Evolutionary conservation across 1,140 invertebrate species (phyloP), one percentile per base, ranked within the genome.

Genomic region (Thrips palmi): DNA sequence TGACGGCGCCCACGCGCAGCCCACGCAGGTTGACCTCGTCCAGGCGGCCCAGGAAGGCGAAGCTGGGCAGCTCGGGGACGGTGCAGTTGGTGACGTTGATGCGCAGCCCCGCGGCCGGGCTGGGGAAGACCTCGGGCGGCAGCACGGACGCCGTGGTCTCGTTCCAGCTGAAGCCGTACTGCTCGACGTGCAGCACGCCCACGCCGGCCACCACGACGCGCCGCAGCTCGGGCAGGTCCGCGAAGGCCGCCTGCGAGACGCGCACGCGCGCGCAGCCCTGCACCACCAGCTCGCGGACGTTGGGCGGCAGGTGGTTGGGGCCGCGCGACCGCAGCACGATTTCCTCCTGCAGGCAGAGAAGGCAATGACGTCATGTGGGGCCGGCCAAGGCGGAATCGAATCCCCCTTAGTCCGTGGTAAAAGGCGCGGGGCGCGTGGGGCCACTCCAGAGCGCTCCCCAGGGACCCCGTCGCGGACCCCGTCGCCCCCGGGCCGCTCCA

Each of bases 21-120:
- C 68, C 58, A 17, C 68, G 60, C 27, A 84, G 68, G 21, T 58
- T 54, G 36, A 83, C 71, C 39, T 70, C 64, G 42, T 74, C 68
- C 28, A 81, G 66, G 34, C 70, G 66, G 2, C 78, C 78, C 43
- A 67, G 68, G 40, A 83, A 72, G 1, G 71, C 64, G 47, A 74
- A 68, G 24, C 70, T 70, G 2, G 74, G 66, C 24, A 80, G 63
- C 22, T 68, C 56, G 22, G 65, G 59, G 23, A 77, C 57, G 33
- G 46, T 57, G 37, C 53, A 51, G 48, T 62, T 61, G 21, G 47
- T 46, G 12, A 65, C 50, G 11, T 37, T 37, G 47, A 58, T 45
- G 55, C 57, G 12, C 46, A 52, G 4, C 41, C 55, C 33, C n/a
- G n/a, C n/a, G n/a, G n/a, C n/a, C 40, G 49, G 21, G 39, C 39